A percentile compares a stretch with the other conserved stretches of the same genome.
Conservation (phyloP, 2,888 invertebrate genomes). For the Nomada ruficornis region DNA sequence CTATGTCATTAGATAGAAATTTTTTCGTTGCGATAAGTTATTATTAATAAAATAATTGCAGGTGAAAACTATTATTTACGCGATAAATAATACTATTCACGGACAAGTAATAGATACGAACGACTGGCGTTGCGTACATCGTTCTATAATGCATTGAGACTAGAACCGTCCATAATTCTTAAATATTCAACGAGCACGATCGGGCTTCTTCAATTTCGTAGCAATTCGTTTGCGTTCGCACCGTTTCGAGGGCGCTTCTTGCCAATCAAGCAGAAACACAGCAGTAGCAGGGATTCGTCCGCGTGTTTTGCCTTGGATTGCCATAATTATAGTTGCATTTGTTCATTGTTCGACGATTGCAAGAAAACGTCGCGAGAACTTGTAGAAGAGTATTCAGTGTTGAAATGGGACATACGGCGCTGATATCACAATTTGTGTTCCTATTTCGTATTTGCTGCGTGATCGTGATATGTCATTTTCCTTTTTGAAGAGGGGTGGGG, state of each 20-base stretch:
- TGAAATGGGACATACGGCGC: background rate
- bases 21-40: too few relatives aligned
- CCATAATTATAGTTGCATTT: conserved; percentile 37
- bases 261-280: background rate
- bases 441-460: too few relatives aligned
- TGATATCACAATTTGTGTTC: background rate
- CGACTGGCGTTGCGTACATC: background rate
- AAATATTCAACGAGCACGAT: too few relatives aligned
- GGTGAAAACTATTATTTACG: background rate
- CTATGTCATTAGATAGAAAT: too few relatives aligned
- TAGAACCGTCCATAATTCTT: too few relatives aligned
- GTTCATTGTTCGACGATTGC: conserved; percentile 38
- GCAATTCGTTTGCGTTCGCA: background rate
- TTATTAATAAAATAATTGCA: background rate
- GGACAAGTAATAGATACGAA: background rate
- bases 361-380: conserved; percentile 11
- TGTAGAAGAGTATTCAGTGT: conserved; percentile 6
- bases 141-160: too few relatives aligned
- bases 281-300: background rate
- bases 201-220: background rate
- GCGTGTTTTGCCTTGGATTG: conserved; percentile 6
- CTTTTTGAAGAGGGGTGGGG: too few relatives aligned
- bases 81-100: background rate
- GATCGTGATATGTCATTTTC: too few relatives aligned
- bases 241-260: background rate